Conservation (phyloP, 2,797 vertebrate genomes). For the Antennarius maculatus region DNA sequence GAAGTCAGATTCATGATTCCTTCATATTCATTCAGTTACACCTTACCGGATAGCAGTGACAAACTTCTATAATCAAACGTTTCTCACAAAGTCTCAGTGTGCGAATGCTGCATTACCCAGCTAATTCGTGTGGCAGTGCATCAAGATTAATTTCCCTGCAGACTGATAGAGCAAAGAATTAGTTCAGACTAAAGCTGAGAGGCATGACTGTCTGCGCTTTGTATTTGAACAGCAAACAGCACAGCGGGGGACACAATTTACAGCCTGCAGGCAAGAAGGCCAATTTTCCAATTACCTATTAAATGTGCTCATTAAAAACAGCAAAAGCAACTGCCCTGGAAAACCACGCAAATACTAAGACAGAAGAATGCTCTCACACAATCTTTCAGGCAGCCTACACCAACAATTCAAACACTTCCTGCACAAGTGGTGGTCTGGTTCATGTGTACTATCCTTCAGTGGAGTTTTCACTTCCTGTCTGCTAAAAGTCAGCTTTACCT, state of each 20-base stretch:
- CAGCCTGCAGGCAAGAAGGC: conserved; percentile 61
- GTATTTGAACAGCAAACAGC: conserved; percentile 68
- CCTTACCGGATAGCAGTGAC: too few relatives aligned
- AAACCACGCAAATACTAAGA: conserved; percentile 55
- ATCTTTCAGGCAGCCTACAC: conserved; percentile 38
- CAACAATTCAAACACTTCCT: background rate
- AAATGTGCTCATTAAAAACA: conserved; percentile 73
- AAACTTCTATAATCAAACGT: background rate
- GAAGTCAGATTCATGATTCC: too few relatives aligned
- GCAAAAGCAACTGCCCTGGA: conserved; percentile 65
- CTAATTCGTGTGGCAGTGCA: conserved; percentile 53
- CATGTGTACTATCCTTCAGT: too few relatives aligned
- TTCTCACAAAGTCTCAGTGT: conserved; percentile 28
- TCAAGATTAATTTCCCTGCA: conserved; percentile 56
- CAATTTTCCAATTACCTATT: conserved; percentile 76
- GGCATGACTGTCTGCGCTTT: conserved; percentile 67
- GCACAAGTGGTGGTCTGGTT: conserved; percentile 36
- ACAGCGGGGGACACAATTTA: conserved; percentile 62
- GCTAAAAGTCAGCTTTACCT: too few relatives aligned
- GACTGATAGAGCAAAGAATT: conserved; percentile 54
- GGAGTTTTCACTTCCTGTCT: too few relatives aligned
- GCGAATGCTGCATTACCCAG: conserved; percentile 51
- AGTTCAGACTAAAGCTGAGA: conserved; percentile 62
- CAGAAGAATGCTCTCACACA: conserved; percentile 43
- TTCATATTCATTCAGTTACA: too few relatives aligned